Evolutionary conservation across 2,797 vertebrate species (phyloP), one percentile per base, ranked within the genome.

Genomic region (Phrynocephalus vlangalii): DNA sequence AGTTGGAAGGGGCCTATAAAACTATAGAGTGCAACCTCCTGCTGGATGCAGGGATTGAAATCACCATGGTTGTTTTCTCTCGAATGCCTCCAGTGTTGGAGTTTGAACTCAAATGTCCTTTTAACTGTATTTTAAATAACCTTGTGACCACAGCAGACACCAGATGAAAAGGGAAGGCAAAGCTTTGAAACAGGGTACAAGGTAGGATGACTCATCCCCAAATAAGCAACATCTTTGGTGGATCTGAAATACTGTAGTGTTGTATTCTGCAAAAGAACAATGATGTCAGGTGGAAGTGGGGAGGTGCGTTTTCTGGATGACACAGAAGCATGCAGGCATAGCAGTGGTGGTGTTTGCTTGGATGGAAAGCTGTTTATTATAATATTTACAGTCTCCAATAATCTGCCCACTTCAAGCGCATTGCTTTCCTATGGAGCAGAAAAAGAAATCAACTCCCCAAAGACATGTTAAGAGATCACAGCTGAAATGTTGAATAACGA

Each of bases 401-500:
- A 94, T 95, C 91, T 94, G 91, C 73, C 91, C 91, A 94, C 93
- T 95, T 94, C 86, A 90, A 94, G 93, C 91, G 90, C 84, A 82
- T n/a, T 68, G 84, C 86, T 95, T 96, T 96, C 95, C 93, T 94
- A 84, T 79, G 48, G 91, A 93, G 94, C 88, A 89, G 91, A 91
- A 93, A 96, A 95, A 93, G 90, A 97, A 94, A 95, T 92, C 93
- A 93, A 90, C 90, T 97, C 96, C 96, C 96, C 90, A 88, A 96
- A 96, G 96, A 92, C 44, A 0, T 0, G 6, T 94, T 96, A 94
- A 91, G 86, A 94, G 90, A 94, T 95, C 38, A 20, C 92, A 90
- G 92, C 94, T 95, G 95, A 95, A 96, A 94, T 94, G 95, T 96
- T 95, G 95, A 96, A 96, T 95, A 96, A 95, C 1, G 90, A 93